These are phyloP conservation scores for Martes martes DNA, from an alignment of 2,113 vertebrate species.

Conservation along the genomic window DNA sequence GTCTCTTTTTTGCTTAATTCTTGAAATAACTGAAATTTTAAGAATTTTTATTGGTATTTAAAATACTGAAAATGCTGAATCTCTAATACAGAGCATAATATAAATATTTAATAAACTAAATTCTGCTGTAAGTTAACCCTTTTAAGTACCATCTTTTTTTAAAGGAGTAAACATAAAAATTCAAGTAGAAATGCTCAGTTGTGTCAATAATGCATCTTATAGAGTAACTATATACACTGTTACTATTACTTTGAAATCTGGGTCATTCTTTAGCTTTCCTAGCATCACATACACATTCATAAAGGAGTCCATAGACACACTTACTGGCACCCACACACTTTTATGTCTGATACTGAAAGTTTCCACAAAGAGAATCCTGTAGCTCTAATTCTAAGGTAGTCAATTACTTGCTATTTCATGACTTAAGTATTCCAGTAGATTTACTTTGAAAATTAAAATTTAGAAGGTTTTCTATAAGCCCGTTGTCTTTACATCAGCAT, in stretches of 20 bases:
- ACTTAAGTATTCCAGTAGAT: not conserved
- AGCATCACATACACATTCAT: not conserved
- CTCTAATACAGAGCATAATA: not conserved
- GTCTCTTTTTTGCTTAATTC: not conserved
- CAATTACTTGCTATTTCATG: not conserved
- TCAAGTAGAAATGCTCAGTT: not conserved
- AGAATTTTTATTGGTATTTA: not conserved
- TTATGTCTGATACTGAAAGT: not conserved
- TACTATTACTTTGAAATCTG: not conserved
- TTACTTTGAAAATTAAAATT: conserved; percentile 5
- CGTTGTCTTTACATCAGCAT: not conserved
- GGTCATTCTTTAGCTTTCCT: not conserved
- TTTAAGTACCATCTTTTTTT: not conserved
- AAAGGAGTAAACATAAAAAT: not conserved
- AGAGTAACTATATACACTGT: not conserved
- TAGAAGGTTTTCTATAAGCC: not conserved
- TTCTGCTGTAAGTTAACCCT: not conserved
- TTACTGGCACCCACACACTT: not conserved
- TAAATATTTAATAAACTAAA: conserved; percentile 3
- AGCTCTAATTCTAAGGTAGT: not conserved
- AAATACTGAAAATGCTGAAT: not conserved
- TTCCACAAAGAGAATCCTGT: not conserved
- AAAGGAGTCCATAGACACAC: not conserved
- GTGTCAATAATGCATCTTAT: not conserved
- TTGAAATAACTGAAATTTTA: conserved; percentile 12